Percentiles rank a stretch among this genome's conserved stretches.
Conservation (phyloP, 2,888 invertebrate species). For the Eupithecia subumbrata region DNA sequence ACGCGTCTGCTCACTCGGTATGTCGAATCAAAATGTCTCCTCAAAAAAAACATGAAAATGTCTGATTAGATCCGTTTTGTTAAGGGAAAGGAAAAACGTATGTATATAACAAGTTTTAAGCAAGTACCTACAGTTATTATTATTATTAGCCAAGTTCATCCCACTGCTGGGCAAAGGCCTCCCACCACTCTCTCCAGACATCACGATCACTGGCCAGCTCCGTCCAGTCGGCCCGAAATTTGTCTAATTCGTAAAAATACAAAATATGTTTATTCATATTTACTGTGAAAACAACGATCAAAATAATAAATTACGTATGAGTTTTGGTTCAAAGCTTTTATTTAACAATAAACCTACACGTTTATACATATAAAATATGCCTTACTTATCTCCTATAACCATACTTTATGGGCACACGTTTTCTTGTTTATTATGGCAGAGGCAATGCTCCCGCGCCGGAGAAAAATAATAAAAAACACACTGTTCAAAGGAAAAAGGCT, state of each 20-base stretch:
- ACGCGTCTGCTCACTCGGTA: no score
- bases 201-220: no score
- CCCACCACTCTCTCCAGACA: no score
- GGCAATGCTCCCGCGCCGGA: conserved; percentile 76
- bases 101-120: no score
- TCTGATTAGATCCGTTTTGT: neutral
- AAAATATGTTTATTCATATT: neutral
- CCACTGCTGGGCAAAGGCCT: no score
- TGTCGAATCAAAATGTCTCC: no score
- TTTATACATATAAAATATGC: neutral
- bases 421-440: conserved; percentile 69
- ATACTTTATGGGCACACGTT: conserved; percentile 53
- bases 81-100: neutral
- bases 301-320: neutral
- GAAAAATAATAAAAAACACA: conserved; percentile 75
- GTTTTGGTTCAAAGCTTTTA: neutral
- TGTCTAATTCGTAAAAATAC: no score
- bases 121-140: no score
- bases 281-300: neutral
- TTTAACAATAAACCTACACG: neutral
- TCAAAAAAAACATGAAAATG: neutral
- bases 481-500: conserved; percentile 73
- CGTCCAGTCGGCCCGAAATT: no score
- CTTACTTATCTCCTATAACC: conserved; percentile 23
- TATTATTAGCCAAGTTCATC: no score